Base-by-base conservation (phyloP, 2,113 vertebrate genomes). In the Vicugna pacos region DNA sequence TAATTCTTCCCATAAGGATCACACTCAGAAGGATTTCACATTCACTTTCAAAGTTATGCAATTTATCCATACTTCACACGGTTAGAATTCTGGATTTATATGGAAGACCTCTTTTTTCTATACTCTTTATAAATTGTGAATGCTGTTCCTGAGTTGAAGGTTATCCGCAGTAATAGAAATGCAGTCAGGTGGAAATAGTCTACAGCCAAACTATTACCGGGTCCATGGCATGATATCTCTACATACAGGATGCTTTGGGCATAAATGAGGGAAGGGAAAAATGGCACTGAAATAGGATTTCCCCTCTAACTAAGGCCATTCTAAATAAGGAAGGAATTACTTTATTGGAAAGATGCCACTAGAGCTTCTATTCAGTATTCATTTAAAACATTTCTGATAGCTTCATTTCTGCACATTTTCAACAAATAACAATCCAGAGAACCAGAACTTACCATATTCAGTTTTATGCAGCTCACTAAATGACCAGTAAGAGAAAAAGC, bases 111-210 rank as follows among this genome's bases (percentile, higher is more conserved):
- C 35, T 90, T 76, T 95, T 73, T 90, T 65, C 75, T 95, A 20
- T 69, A 79, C 93, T 86, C 64, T 95, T 60, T 92, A 89, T 52
- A 93, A 90, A 97, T 88, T 91, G 60, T 83, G 94, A 88, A 94
- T 92, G 69, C 75, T 84, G 20, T 77, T 93, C 52, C 35, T 73
- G 67, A 95, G 48, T 93, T 95, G 92, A 97, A 97, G 80, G 92
- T 95, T 95, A 97, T 84, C 52, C 38, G 14, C 72, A 96, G 87
- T 96, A 97, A 97, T 83, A 92, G 90, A 97, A 97, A 90, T 90
- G 83, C 87, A 96, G 92, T 80, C 86, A 95, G 86, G 80, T 92
- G 84, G 96, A 97, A 97, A 96, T 56, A 84, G 64, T 96, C 83
- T 88, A 77, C 76, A 80, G 87, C 62, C 84, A 64, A 94, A 89